Percentiles rank a stretch among this genome's conserved stretches.
These are phyloP conservation scores for Corydoras maculifer DNA, from an alignment of 2,113 vertebrate species.

Conservation along the genomic window DNA sequence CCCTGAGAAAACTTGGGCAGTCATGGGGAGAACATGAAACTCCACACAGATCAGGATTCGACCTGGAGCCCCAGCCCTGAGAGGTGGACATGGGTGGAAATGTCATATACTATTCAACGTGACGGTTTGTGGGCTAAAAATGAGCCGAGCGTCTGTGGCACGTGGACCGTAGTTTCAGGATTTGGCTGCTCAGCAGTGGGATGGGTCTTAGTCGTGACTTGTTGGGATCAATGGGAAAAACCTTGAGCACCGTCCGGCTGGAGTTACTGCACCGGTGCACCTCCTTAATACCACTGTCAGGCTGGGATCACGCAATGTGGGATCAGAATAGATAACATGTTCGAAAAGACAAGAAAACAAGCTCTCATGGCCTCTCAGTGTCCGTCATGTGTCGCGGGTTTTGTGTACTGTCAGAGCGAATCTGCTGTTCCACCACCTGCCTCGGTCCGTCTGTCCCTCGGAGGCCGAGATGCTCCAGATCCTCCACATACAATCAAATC, in stretches of 20 bases:
- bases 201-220: constrained; percentile 22
- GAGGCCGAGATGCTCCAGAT: constrained; percentile 42
- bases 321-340: constrained; percentile 43
- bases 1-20: too few species aligned
- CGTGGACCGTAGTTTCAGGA: too few species aligned
- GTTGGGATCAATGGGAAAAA: constrained; percentile 38
- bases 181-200: background rate
- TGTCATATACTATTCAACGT: too few species aligned
- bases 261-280: constrained; percentile 2
- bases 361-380: constrained; percentile 53
- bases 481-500: constrained; percentile 10
- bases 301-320: too few species aligned
- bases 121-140: background rate
- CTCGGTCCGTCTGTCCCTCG: constrained; percentile 56
- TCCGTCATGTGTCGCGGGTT: constrained; percentile 69
- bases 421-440: constrained; percentile 62
- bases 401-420: constrained; percentile 66
- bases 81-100: too few species aligned
- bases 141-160: too few species aligned
- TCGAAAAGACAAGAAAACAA: constrained; percentile 35
- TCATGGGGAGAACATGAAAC: too few species aligned
- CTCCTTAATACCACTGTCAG: constrained; percentile 12
- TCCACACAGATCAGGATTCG: too few species aligned
- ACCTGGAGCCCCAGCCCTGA: too few species aligned
- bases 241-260: constrained; percentile 42